A percentile compares a stretch with the other conserved stretches of the same genome.
These are phyloP conservation scores for Catocala nupta DNA, from an alignment of 2,888 invertebrate species.

Conservation along the genomic window DNA sequence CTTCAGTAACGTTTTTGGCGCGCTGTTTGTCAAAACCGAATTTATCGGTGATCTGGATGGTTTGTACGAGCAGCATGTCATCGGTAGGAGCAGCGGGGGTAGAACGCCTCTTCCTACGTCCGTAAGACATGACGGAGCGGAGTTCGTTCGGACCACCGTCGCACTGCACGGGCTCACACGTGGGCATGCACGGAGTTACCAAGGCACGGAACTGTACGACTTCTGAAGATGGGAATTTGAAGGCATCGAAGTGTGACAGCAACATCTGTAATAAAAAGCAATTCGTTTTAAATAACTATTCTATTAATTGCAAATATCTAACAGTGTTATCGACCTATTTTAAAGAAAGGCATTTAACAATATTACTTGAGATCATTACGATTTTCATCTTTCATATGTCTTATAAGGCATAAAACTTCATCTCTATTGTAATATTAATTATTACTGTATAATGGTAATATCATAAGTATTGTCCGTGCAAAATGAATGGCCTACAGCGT, in stretches of 20 bases:
- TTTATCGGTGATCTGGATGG: slow-evolving; percentile 97
- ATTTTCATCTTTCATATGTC: not conserved
- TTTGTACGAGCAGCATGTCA: slow-evolving; percentile 95
- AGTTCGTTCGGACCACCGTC: slow-evolving; percentile 95
- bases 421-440: too few relatives aligned
- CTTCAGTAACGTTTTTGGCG: slow-evolving; percentile 89
- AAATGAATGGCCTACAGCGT: not conserved
- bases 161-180: slow-evolving; percentile 97
- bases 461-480: too few relatives aligned
- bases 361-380: not conserved
- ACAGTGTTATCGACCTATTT: too few relatives aligned
- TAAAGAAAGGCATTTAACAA: too few relatives aligned
- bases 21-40: slow-evolving; percentile 93
- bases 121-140: slow-evolving; percentile 94
- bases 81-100: slow-evolving; percentile 88
- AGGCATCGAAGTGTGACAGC: slow-evolving; percentile 97
- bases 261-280: slow-evolving; percentile 88
- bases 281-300: not conserved
- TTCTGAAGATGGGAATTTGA: slow-evolving; percentile 98
- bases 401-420: not conserved
- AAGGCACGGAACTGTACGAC: slow-evolving; percentile 98
- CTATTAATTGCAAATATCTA: not conserved
- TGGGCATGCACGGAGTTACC: slow-evolving; percentile 97
- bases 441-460: too few relatives aligned
- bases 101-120: slow-evolving; percentile 92